Base-by-base conservation (phyloP, 2,113 vertebrate genomes). In the Stigmatopora nigra region DNA sequence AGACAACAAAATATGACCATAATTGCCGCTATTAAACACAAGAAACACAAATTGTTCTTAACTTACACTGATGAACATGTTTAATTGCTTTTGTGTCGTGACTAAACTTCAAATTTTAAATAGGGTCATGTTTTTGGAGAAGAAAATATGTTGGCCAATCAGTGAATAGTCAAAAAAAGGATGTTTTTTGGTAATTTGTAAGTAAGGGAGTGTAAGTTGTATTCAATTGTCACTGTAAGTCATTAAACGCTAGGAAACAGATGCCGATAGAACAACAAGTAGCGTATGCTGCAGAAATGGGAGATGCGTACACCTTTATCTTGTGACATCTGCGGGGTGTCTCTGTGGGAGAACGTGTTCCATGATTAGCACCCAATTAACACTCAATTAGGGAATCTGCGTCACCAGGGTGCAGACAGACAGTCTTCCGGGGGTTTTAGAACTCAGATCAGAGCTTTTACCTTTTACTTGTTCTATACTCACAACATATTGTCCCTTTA, bases 351-450 rank as follows among this genome's bases (percentile, higher is more conserved):
- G 82, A 69, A 80, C 81, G 71, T 78, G 81, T 84, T 86, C 83
- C 82, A 74, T 87, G 82, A 88, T 90, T 90, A 88, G 85, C 84
- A 84, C 82, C 85, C 84, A 88, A 89, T 90, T 88, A 88, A 84
- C 86, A 85, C 79, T 87, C 86, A 84, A 82, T 89, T 87, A 89
- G 83, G 74, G 69, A 73, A 67, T 61, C 46, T 16, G 65, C 83
- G 81, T 87, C 77, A 77, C 76, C 76, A 75, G 75, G 68, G 82
- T 84, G 83, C 78, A 77, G 83, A 76, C 45, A 64, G 70, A 72
- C 66, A 65, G 69, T 86, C 78, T 86, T 78, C 70, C 51, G 79
- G 79, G 79, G 79, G 64, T 65, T 81, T 77, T 69, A 31, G 60
- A 80, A 82, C 75, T 82, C 76, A 75, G 68, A 70, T 82, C 72